Conservation (phyloP, 2,113 vertebrate genomes). For the Sinocyclocheilus anshuiensis region DNA sequence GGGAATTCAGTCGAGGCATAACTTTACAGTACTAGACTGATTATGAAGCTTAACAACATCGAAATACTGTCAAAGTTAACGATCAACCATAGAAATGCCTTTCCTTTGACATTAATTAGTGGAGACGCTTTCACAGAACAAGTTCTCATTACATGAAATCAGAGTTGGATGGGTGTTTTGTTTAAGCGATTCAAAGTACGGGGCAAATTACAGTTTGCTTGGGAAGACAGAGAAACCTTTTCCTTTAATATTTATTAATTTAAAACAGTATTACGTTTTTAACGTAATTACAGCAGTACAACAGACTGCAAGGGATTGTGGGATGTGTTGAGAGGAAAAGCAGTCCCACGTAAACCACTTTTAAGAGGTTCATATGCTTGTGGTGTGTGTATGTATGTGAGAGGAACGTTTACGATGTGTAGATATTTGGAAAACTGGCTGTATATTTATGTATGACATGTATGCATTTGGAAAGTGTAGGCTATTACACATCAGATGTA, state of each 20-base stretch:
- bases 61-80: not conserved
- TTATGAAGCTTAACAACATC: slow-evolving; percentile 4
- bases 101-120: not conserved
- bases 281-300: slow-evolving; percentile 18
- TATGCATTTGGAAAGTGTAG: slow-evolving; percentile 44
- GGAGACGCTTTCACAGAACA: not conserved
- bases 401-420: slow-evolving; percentile 19
- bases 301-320: slow-evolving; percentile 42
- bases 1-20: not conserved
- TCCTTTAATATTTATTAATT: slow-evolving; percentile 7
- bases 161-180: not conserved
- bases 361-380: slow-evolving; percentile 13
- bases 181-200: not conserved
- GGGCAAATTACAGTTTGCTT: not conserved
- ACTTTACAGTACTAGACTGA: not conserved
- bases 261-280: slow-evolving; percentile 23
- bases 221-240: not conserved
- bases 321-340: slow-evolving; percentile 12
- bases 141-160: not conserved
- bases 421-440: slow-evolving; percentile 33
- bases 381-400: slow-evolving; percentile 34
- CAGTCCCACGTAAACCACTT: slow-evolving; percentile 37
- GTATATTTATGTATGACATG: slow-evolving; percentile 48
- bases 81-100: slow-evolving; percentile 22
- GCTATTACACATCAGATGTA: slow-evolving; percentile 48